A percentile compares a stretch with the other conserved stretches of the same genome.
These are phyloP conservation scores for Otolemur crassicaudatus DNA, from an alignment of 2,797 vertebrate genomes.

Conservation along the genomic window DNA sequence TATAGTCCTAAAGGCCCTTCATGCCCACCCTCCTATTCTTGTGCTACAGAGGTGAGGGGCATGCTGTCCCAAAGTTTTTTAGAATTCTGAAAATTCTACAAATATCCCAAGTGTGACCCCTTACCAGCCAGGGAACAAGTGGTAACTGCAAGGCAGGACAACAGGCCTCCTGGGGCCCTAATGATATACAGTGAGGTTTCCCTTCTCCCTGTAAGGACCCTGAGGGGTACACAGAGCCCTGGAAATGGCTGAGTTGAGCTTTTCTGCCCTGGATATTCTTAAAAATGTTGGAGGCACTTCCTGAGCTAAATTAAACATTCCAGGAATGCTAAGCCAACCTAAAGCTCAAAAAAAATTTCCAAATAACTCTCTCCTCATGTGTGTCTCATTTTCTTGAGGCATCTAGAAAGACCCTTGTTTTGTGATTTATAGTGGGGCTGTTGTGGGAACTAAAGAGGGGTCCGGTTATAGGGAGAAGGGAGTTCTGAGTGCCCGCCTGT, in stretches of 20 bases:
- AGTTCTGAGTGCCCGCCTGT: neutral
- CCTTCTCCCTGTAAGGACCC: no score
- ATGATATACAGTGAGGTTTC: neutral
- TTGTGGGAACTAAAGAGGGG: neutral
- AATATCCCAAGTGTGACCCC: neutral
- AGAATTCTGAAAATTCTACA: neutral
- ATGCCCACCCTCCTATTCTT: neutral
- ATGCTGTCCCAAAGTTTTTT: neutral
- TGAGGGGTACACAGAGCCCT: neutral
- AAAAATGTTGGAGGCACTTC: neutral
- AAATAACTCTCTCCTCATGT: neutral
- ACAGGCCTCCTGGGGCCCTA: neutral
- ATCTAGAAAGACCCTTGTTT: neutral
- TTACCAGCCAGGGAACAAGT: neutral
- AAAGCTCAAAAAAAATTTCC: neutral
- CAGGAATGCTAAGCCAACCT: neutral
- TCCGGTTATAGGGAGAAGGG: neutral
- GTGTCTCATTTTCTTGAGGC: neutral
- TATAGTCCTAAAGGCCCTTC: no score
- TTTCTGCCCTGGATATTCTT: neutral
- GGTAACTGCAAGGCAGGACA: neutral
- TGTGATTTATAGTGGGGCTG: no score
- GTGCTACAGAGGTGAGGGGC: neutral
- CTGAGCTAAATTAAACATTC: neutral
- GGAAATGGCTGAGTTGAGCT: neutral